phyloP scores from a whole-genome alignment of 2,888 invertebrate species.

The Lepeophtheirus nordmannii region DNA sequence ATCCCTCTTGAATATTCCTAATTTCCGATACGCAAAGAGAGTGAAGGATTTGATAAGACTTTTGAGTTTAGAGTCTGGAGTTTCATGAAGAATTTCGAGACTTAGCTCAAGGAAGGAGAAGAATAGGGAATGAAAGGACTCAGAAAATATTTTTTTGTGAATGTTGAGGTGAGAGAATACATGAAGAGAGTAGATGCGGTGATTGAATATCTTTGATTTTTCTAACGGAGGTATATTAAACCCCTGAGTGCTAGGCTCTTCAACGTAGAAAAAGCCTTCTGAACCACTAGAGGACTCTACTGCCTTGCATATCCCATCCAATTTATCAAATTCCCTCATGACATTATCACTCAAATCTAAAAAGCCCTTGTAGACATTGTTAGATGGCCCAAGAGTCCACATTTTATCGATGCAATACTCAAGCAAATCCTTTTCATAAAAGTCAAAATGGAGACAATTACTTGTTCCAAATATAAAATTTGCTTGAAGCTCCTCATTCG shows the following conservation, averaged over 20 bases:
- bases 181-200: neutral
- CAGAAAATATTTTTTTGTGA: neutral
- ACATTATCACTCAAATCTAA: neutral
- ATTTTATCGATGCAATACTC: neutral
- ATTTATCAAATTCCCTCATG: neutral
- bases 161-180: neutral
- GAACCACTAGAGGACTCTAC: neutral
- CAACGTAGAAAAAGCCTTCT: neutral
- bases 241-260: neutral
- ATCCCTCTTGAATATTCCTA: neutral
- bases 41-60: neutral
- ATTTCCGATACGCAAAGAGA: neutral
- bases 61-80: neutral
- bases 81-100: neutral
- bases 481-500: neutral
- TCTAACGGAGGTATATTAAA: neutral
- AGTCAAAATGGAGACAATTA: neutral
- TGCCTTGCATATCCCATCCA: neutral
- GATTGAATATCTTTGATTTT: constrained; percentile 1
- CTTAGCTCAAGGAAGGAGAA: neutral
- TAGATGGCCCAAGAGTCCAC: neutral
- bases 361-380: neutral
- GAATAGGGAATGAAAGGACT: neutral
- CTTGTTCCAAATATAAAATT: neutral
- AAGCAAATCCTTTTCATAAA: neutral